These are phyloP conservation scores for Nesidiocoris tenuis DNA, from an alignment of 2,888 invertebrate species.

Conservation along the genomic window DNA sequence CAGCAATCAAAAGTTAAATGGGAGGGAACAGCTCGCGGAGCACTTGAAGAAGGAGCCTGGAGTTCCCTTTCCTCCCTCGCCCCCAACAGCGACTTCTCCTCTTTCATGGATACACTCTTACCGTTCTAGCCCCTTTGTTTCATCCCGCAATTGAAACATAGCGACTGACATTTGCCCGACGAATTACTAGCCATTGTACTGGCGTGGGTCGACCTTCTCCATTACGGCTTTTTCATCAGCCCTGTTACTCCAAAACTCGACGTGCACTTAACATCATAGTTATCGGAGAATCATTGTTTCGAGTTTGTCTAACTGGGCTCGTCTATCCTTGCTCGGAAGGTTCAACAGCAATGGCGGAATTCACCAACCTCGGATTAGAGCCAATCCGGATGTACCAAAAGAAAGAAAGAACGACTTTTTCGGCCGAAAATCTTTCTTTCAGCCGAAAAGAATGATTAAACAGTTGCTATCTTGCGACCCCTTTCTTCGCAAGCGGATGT, in stretches of 20 bases:
- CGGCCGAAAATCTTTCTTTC: too few species aligned
- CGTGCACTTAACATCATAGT: neutral
- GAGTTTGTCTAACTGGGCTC: neutral
- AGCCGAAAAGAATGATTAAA: too few species aligned
- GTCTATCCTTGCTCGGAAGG: too few species aligned
- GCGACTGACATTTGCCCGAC: conserved; percentile 44
- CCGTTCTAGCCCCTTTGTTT: conserved; percentile 37
- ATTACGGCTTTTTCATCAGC: conserved; percentile 10
- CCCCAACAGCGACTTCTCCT: conserved; percentile 11
- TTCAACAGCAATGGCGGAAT: too few species aligned
- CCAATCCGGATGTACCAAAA: too few species aligned
- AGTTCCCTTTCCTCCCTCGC: neutral
- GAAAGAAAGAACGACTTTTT: too few species aligned
- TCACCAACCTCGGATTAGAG: too few species aligned
- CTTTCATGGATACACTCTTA: conserved; percentile 15
- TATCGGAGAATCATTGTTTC: neutral
- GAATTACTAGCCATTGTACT: conserved; percentile 41
- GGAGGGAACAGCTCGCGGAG: conserved; percentile 35
- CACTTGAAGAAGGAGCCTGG: neutral
- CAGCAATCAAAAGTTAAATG: conserved; percentile 44
- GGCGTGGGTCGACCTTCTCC: conserved; percentile 23
- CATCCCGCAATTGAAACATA: conserved; percentile 43
- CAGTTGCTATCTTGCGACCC: too few species aligned
- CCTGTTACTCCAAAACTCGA: conserved; percentile 4
- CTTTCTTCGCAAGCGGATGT: too few species aligned